Conservation (phyloP, 1,140 invertebrate species). For the Sinella curviseta region DNA sequence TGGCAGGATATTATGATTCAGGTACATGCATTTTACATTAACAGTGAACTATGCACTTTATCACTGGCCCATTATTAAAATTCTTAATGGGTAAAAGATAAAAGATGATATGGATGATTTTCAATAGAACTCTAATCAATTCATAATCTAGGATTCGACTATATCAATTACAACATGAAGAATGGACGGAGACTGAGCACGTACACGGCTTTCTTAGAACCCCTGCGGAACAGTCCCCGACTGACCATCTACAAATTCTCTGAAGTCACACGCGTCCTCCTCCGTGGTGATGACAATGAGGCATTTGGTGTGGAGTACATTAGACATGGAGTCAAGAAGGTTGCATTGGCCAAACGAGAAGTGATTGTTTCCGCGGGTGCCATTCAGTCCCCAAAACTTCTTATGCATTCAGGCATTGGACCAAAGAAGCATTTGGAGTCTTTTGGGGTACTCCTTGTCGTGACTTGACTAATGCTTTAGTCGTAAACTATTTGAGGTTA, state of each 20-base stretch:
- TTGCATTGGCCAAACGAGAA: conserved; percentile 2
- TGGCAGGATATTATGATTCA: neutral
- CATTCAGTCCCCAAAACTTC: neutral
- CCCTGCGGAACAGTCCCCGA: neutral
- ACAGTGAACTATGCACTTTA: no score
- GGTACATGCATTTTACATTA: neutral
- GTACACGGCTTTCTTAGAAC: conserved; percentile 8
- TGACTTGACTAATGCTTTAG: no score
- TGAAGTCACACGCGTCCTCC: conserved; percentile 58
- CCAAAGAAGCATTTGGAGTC: conserved; percentile 14
- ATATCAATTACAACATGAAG: neutral
- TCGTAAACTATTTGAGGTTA: no score
- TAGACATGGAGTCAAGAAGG: neutral
- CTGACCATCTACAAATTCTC: conserved; percentile 27
- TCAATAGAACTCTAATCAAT: neutral
- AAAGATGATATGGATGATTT: no score
- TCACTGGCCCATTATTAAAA: no score
- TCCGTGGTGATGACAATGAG: conserved; percentile 62
- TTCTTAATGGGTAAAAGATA: no score
- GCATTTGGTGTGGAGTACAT: conserved; percentile 59
- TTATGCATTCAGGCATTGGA: conserved; percentile 12
- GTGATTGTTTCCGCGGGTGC: conserved; percentile 8
- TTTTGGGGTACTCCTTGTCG: no score
- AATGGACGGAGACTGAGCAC: neutral
- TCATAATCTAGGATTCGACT: neutral